Percentiles rank a stretch among this genome's conserved stretches.
phyloP scores from a whole-genome alignment of 1,140 invertebrate species.

The Papilio dardanus region DNA sequence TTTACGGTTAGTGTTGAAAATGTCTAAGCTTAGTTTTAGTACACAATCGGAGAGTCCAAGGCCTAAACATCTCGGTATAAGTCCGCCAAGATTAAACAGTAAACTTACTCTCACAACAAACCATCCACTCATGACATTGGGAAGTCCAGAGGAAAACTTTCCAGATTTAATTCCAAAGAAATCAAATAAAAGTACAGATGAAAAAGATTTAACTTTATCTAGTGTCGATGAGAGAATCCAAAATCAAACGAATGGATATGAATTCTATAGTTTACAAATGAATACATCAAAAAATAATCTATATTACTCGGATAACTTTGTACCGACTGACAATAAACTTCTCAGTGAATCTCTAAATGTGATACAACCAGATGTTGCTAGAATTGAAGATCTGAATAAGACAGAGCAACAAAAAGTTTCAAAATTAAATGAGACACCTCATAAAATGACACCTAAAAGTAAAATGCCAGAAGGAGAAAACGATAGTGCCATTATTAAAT shows the following conservation, averaged over 20 bases:
- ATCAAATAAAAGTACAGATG: constrained; percentile 55
- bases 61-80: constrained; percentile 58
- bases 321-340: constrained; percentile 61
- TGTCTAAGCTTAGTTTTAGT: constrained; percentile 58
- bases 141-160: constrained; percentile 70
- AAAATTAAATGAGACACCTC: constrained; percentile 46
- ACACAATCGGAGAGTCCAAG: constrained; percentile 46
- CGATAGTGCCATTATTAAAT: constrained; percentile 53
- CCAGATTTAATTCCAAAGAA: constrained; percentile 71
- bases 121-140: constrained; percentile 68
- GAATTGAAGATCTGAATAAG: constrained; percentile 45
- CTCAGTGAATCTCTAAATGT: constrained; percentile 55
- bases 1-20: constrained; percentile 61
- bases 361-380: constrained; percentile 56
- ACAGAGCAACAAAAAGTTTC: constrained; percentile 55
- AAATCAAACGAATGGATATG: constrained; percentile 55
- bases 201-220: constrained; percentile 68
- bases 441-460: constrained; percentile 42
- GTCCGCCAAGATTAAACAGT: constrained; percentile 62
- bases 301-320: constrained; percentile 67
- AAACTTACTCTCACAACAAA: constrained; percentile 64
- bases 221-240: constrained; percentile 64
- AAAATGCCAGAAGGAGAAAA: constrained; percentile 36
- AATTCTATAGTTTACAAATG: constrained; percentile 61
- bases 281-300: constrained; percentile 76